Conservation (phyloP, 2,888 invertebrate genomes). For the Cheilosia vulpina region DNA sequence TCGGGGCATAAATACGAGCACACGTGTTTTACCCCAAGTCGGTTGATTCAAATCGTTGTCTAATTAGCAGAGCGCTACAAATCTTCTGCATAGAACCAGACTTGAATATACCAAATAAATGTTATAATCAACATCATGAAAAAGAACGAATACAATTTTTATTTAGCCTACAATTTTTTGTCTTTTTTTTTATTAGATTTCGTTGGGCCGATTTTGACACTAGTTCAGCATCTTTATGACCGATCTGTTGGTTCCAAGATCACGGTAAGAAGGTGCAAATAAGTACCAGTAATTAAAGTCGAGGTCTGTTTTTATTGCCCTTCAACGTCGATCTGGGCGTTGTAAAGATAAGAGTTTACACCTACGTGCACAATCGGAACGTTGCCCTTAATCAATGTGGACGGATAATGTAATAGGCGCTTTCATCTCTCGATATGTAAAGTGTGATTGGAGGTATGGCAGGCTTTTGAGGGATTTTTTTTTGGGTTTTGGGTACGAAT, state of each 20-base stretch:
- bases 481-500: slow-evolving; percentile 6
- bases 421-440: slow-evolving; percentile 46
- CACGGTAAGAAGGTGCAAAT: slow-evolving; percentile 52
- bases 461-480: not conserved
- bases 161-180: not conserved
- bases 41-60: too few species aligned
- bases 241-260: slow-evolving; percentile 46
- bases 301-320: slow-evolving; percentile 43
- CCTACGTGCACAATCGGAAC: slow-evolving; percentile 48
- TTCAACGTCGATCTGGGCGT: slow-evolving; percentile 35
- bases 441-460: not conserved
- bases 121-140: too few species aligned
- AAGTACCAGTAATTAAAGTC: slow-evolving; percentile 52
- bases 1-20: too few species aligned
- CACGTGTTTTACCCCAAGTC: too few species aligned
- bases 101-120: too few species aligned
- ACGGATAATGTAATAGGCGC: slow-evolving; percentile 26
- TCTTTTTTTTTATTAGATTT: not conserved
- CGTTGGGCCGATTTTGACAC: slow-evolving; percentile 52
- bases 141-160: too few species aligned
- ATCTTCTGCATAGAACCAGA: too few species aligned
- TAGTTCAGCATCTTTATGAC: slow-evolving; percentile 45
- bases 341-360: slow-evolving; percentile 58
- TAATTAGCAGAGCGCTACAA: too few species aligned
- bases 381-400: slow-evolving; percentile 46